phyloP scores from a whole-genome alignment of 2,888 invertebrate genomes.

The Hypselothyrea guttata region DNA sequence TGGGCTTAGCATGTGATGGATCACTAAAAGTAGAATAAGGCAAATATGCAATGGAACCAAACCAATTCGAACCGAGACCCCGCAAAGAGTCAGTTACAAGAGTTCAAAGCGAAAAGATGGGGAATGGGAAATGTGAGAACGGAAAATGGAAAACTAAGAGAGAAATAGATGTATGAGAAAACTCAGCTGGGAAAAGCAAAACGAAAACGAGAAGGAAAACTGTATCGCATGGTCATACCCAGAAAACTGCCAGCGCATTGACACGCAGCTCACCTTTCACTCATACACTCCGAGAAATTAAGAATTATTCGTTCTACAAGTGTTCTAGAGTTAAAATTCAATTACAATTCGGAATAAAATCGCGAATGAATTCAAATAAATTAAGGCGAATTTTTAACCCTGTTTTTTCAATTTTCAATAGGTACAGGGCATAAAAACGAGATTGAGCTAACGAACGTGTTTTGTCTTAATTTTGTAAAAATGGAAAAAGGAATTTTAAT shows the following conservation, averaged over 20 bases:
- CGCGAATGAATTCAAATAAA: no score
- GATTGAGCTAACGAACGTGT: no score
- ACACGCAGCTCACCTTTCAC: slow-evolving; percentile 46
- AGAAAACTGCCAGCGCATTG: slow-evolving; percentile 51
- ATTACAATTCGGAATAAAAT: no score
- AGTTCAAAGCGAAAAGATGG: slow-evolving; percentile 42
- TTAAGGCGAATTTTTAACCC: no score
- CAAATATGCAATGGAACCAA: slow-evolving; percentile 5
- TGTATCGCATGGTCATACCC: slow-evolving; percentile 44
- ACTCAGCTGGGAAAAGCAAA: slow-evolving; percentile 23
- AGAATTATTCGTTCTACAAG: no score
- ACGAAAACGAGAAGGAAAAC: no score
- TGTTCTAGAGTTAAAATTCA: no score
- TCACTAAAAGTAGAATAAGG: slow-evolving; percentile 34
- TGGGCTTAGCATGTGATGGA: slow-evolving; percentile 60
- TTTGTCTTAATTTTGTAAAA: no score
- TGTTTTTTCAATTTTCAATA: no score
- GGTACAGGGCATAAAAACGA: no score
- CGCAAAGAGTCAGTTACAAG: slow-evolving; percentile 48
- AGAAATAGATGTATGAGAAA: slow-evolving; percentile 9
- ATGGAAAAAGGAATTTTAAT: no score
- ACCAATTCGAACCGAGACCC: slow-evolving; percentile 32
- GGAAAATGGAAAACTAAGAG: not conserved
- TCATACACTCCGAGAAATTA: slow-evolving; percentile 14
- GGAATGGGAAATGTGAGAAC: not conserved